Percentiles rank a stretch among this genome's conserved stretches.
Conservation (phyloP, 2,888 invertebrate species). For the Oconnorella tubifera region DNA sequence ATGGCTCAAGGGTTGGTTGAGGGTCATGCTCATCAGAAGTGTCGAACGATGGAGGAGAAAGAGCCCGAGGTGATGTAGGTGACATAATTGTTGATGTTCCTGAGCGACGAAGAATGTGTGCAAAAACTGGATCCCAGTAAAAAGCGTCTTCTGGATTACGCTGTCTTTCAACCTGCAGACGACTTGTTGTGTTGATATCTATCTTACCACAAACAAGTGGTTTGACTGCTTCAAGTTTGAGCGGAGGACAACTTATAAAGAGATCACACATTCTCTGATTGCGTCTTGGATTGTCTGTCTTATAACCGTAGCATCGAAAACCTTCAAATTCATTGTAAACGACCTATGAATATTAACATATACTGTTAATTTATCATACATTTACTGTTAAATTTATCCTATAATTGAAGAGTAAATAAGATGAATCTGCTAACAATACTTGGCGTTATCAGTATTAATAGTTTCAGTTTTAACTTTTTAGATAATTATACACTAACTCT, state of each 20-base stretch:
- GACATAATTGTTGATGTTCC: slow-evolving; percentile 16
- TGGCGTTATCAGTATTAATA: too few relatives aligned
- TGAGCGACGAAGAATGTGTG: slow-evolving; percentile 16
- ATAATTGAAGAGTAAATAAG: too few relatives aligned
- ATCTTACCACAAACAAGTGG: slow-evolving; percentile 31
- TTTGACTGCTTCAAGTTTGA: slow-evolving; percentile 28
- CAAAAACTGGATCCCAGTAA: slow-evolving; percentile 36
- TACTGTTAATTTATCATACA: too few relatives aligned
- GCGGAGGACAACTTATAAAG: slow-evolving; percentile 27
- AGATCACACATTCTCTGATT: slow-evolving; percentile 21
- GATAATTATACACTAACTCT: too few relatives aligned
- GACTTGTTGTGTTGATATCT: slow-evolving; percentile 16
- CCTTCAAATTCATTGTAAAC: slow-evolving; percentile 30
- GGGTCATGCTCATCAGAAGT: not conserved
- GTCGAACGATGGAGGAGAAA: slow-evolving; percentile 19
- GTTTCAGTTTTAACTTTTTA: too few relatives aligned
- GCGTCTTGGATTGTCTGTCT: slow-evolving; percentile 21
- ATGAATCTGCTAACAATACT: too few relatives aligned
- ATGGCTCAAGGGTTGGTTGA: not conserved
- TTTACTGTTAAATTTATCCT: too few relatives aligned
- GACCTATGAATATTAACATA: too few relatives aligned
- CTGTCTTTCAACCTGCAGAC: slow-evolving; percentile 20
- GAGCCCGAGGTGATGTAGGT: slow-evolving; percentile 21
- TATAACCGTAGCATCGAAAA: slow-evolving; percentile 33
- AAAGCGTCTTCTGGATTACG: slow-evolving; percentile 36